Evolutionary conservation across 35 echinoderm and acorn worm species (phyloP), one percentile per base, ranked within the genome.

Genomic region (Ophiothrix spiculata): DNA sequence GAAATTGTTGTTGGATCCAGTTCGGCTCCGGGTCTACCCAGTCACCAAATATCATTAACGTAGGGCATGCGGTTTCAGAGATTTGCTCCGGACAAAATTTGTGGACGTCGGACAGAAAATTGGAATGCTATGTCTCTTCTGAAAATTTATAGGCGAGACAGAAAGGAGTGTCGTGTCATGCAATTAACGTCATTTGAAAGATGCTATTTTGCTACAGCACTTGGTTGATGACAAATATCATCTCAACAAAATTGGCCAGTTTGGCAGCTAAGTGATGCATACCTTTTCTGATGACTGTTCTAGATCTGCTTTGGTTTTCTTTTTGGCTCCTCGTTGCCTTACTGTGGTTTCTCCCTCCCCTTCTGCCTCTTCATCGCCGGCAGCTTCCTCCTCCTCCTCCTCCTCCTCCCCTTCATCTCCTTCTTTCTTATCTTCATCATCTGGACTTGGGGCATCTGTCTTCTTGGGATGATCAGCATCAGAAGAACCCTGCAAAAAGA

Each of bases 301-400:
- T 46, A 94, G 77, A 85, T 94, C 92, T 76, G 92, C 88, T 49
- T 94, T 94, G 73, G 92, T 90, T 39, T 87, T 76, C 75, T 87
- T 94, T 80, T 94, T 94, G n/a, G n/a, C n/a, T n/a, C n/a, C 29
- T 54, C 92, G 89, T 80, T 94, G 92, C 36, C 92, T 86, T 16
- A 94, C 88, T 32, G 39, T 40, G 14, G 76, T 78, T 36, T 87
- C 88, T 4, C 37, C 83, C 75, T 78, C 81, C 19, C 31, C 86
- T 41, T 79, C 85, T 79, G 75, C 86, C 75, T 76, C 87, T 54
- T 34, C 86, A 35, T 90, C 86, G 45, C 32, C 84, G 36, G 76
- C 84, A 32, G 64, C 79, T 31, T 85, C 87, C 37, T 80, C 84
- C 56, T 13, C 49, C 39, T 69, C 74, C 13, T 82, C 82, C 36